Evolutionary conservation across 2,888 invertebrate genomes (phyloP).

Genomic region (Luffia ferchaultella): DNA sequence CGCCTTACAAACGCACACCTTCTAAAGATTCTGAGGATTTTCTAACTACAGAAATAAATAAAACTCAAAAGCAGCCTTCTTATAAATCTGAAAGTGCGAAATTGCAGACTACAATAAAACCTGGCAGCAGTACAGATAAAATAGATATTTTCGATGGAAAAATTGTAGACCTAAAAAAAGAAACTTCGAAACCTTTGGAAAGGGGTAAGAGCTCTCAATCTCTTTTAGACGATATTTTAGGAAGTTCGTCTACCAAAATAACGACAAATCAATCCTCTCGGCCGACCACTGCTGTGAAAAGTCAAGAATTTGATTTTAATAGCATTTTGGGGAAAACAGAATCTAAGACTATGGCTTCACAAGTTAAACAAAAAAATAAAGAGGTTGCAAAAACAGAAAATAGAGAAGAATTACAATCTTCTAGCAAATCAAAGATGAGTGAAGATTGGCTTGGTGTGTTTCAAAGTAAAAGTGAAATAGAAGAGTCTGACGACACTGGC

Average conservation of each 20-base stretch:
- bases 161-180: constrained; percentile 26
- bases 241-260: constrained; percentile 41
- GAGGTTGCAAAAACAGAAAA: constrained; percentile 24
- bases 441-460: constrained; percentile 59
- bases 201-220: constrained; percentile 51
- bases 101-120: constrained; percentile 37
- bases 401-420: constrained; percentile 20
- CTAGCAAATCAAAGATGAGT: constrained; percentile 30
- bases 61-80: not conserved
- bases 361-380: constrained; percentile 22
- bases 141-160: constrained; percentile 36
- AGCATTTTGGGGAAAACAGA: constrained; percentile 37
- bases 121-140: constrained; percentile 29
- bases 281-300: constrained; percentile 30
- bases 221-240: constrained; percentile 63
- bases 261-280: constrained; percentile 22
- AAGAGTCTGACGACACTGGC: constrained; percentile 27
- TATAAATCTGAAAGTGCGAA: constrained; percentile 20
- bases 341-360: constrained; percentile 22
- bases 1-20: constrained; percentile 26
- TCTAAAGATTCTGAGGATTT: constrained; percentile 38
- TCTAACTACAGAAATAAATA: constrained; percentile 23
- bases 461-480: constrained; percentile 33
- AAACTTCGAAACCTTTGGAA: constrained; percentile 28
- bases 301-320: constrained; percentile 43